A percentile compares a stretch with the other conserved stretches of the same genome.
These are phyloP conservation scores for Furcula furcula DNA, from an alignment of 2,888 invertebrate species.

Conservation along the genomic window DNA sequence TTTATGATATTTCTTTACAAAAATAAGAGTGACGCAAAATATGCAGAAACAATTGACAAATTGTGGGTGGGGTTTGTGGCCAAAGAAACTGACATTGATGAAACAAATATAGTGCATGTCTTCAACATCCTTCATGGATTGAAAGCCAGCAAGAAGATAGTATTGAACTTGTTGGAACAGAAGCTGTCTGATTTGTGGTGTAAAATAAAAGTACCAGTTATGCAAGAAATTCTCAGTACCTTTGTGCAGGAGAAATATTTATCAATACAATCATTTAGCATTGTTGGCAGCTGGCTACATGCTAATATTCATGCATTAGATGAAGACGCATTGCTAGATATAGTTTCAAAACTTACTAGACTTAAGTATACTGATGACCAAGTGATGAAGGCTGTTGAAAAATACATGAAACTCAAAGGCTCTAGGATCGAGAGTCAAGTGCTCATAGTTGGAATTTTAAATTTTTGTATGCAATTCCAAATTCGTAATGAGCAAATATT, in stretches of 20 bases:
- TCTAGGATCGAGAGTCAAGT: slow-evolving; percentile 68
- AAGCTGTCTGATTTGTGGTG: slow-evolving; percentile 81
- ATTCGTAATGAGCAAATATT: slow-evolving; percentile 81
- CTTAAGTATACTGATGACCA: slow-evolving; percentile 79
- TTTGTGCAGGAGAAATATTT: slow-evolving; percentile 62
- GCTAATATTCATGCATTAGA: slow-evolving; percentile 82
- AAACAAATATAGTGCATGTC: slow-evolving; percentile 79
- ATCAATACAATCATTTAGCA: slow-evolving; percentile 62
- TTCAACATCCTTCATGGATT: slow-evolving; percentile 81
- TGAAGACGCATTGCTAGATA: slow-evolving; percentile 78
- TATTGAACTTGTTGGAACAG: slow-evolving; percentile 81
- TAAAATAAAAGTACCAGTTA: slow-evolving; percentile 67
- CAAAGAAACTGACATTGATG: slow-evolving; percentile 79
- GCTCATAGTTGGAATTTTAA: slow-evolving; percentile 83
- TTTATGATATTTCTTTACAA: slow-evolving; percentile 78
- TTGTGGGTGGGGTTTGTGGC: slow-evolving; percentile 85
- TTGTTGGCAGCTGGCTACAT: slow-evolving; percentile 80
- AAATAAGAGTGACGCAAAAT: slow-evolving; percentile 67
- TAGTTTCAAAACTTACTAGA: slow-evolving; percentile 77
- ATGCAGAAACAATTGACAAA: slow-evolving; percentile 81
- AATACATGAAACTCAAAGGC: slow-evolving; percentile 81
- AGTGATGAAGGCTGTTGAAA: slow-evolving; percentile 82
- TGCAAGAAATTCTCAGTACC: slow-evolving; percentile 72
- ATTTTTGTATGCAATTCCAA: slow-evolving; percentile 83
- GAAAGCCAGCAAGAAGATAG: slow-evolving; percentile 81